Percentiles rank a stretch among this genome's conserved stretches.
phyloP scores from a whole-genome alignment of 2,797 vertebrate species.

The Lateolabrax maculatus region DNA sequence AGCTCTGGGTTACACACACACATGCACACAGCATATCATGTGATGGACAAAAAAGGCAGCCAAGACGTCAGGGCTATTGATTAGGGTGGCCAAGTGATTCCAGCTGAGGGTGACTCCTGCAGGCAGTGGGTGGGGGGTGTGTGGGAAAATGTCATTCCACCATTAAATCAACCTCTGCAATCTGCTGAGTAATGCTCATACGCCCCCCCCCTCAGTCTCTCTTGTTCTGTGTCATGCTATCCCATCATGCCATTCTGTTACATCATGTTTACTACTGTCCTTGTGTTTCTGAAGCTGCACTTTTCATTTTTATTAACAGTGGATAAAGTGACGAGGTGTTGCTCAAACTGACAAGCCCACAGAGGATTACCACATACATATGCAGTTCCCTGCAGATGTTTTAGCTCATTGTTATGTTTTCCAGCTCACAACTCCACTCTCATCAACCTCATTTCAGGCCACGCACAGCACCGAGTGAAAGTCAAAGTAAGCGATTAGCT shows the following conservation, averaged over 20 bases:
- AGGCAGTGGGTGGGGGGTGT: constrained; percentile 19
- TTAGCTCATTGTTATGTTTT: neutral
- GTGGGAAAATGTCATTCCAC: constrained; percentile 63
- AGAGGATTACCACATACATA: neutral
- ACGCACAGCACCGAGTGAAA: neutral
- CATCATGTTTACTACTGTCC: neutral
- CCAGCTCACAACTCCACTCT: neutral
- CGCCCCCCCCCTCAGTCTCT: constrained; percentile 38
- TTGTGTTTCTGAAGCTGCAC: constrained; percentile 18
- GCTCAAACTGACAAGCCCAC: neutral
- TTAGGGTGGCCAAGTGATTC: constrained; percentile 65
- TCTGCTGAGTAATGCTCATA: constrained; percentile 71
- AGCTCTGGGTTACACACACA: constrained; percentile 38
- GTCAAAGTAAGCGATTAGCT: neutral
- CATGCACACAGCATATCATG: constrained; percentile 38
- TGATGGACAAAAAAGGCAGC: constrained; percentile 46
- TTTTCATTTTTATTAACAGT: neutral
- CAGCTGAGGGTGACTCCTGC: constrained; percentile 65
- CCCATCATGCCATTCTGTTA: constrained; percentile 23
- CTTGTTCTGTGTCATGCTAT: constrained; percentile 42
- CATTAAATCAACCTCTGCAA: constrained; percentile 67
- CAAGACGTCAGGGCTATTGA: constrained; percentile 64
- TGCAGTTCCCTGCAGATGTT: neutral
- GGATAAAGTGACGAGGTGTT: neutral
- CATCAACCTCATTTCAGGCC: neutral